phyloP scores from a whole-genome alignment of 35 echinoderm and acorn worm species.

The Eucidaris tribuloides region DNA sequence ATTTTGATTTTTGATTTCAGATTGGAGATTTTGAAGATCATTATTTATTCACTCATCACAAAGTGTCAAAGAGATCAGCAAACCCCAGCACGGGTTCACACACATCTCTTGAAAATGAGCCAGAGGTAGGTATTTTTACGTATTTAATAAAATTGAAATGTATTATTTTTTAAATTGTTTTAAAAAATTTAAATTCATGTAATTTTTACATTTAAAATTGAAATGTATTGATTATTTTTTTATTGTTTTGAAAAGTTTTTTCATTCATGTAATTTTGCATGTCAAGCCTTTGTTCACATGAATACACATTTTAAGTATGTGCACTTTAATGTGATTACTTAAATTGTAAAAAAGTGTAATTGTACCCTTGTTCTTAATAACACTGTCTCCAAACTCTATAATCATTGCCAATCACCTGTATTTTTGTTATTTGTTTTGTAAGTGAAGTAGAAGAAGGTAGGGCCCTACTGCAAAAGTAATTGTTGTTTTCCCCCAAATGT shows the following conservation, averaged over 20 bases:
- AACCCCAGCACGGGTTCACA: conserved; percentile 23
- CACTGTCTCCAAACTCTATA: no score
- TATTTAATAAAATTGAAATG: background rate
- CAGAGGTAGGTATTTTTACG: conserved; percentile 25
- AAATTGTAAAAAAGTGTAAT: no score
- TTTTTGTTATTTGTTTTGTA: no score
- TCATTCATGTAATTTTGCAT: background rate
- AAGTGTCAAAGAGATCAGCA: conserved; percentile 30
- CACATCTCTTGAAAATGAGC: conserved; percentile 32
- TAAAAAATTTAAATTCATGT: background rate
- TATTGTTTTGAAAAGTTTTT: background rate
- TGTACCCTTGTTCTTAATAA: no score
- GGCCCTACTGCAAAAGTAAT: no score
- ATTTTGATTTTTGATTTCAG: conserved; percentile 23
- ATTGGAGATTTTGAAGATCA: conserved; percentile 62
- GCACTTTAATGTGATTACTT: no score
- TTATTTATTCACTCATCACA: conserved; percentile 47
- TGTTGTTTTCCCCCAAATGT: no score
- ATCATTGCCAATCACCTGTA: no score
- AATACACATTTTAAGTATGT: background rate
- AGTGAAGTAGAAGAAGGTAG: no score
- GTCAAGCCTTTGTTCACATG: background rate
- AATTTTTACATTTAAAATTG: background rate
- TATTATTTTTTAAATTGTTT: background rate
- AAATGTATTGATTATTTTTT: background rate